A percentile compares a stretch with the other conserved stretches of the same genome.
Conservation (phyloP, 2,797 vertebrate genomes). For the Harpagifer antarcticus region DNA sequence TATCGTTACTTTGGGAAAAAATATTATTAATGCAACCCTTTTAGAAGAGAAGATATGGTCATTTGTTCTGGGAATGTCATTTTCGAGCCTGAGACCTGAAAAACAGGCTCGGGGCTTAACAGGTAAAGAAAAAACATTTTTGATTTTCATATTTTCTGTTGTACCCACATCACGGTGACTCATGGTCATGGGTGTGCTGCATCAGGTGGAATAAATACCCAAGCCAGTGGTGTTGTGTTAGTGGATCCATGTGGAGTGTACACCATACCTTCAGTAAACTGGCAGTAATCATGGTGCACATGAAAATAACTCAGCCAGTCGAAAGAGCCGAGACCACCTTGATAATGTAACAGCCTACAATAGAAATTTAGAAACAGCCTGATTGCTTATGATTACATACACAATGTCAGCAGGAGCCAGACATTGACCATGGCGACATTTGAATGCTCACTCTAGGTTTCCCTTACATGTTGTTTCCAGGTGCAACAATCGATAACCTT, state of each 20-base stretch:
- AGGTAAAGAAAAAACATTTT: too few species aligned
- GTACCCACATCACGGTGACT: neutral
- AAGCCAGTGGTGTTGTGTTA: neutral
- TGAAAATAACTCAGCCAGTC: neutral
- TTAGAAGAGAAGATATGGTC: too few species aligned
- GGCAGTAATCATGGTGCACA: neutral
- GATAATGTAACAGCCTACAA: neutral
- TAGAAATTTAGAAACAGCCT: too few species aligned
- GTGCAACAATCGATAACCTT: too few species aligned
- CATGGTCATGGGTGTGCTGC: neutral
- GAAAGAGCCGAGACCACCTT: neutral
- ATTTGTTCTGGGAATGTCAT: too few species aligned
- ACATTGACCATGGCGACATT: slow-evolving; percentile 3
- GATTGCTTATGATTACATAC: neutral
- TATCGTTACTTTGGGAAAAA: too few species aligned
- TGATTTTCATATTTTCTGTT: neutral
- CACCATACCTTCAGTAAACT: neutral
- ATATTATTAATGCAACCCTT: too few species aligned
- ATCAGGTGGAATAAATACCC: neutral
- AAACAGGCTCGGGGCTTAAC: too few species aligned
- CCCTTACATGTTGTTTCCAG: neutral
- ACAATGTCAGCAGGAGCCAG: neutral
- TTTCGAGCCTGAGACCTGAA: too few species aligned
- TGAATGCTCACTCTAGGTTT: neutral
- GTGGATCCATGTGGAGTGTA: neutral